Evolutionary conservation across 2,888 invertebrate species (phyloP).

Genomic region (Mantis religiosa): DNA sequence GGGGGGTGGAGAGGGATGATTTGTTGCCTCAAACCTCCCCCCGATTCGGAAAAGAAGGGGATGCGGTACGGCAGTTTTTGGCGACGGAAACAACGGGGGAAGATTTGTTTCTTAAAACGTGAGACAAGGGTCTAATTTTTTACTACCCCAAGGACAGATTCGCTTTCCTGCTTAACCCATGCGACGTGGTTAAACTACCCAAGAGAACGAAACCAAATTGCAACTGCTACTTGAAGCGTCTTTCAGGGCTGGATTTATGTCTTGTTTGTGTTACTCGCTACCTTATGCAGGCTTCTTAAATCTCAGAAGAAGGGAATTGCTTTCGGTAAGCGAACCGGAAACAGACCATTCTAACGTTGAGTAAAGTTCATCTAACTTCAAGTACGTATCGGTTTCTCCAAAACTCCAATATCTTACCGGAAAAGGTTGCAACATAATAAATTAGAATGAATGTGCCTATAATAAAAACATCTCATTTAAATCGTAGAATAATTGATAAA

Average conservation of each 20-base stretch:
- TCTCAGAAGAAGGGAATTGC: too few species aligned
- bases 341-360: too few species aligned
- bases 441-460: too few species aligned
- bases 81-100: neutral
- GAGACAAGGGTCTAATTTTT: constrained; percentile 10
- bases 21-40: neutral
- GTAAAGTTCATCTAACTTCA: too few species aligned
- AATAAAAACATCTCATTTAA: too few species aligned
- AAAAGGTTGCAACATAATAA: too few species aligned
- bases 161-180: neutral
- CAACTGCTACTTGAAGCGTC: neutral
- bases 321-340: too few species aligned
- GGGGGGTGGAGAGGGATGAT: neutral
- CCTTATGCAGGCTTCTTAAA: too few species aligned
- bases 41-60: neutral
- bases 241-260: neutral
- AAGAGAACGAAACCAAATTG: neutral
- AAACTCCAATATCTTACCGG: too few species aligned
- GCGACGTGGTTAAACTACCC: neutral
- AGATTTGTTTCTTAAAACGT: constrained; percentile 19
- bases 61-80: neutral
- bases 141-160: neutral
- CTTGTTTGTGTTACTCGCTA: too few species aligned
- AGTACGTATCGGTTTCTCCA: too few species aligned
- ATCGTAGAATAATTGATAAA: too few species aligned